Conservation (phyloP, 2,888 invertebrate genomes). For the Ariolimax columbianus region DNA sequence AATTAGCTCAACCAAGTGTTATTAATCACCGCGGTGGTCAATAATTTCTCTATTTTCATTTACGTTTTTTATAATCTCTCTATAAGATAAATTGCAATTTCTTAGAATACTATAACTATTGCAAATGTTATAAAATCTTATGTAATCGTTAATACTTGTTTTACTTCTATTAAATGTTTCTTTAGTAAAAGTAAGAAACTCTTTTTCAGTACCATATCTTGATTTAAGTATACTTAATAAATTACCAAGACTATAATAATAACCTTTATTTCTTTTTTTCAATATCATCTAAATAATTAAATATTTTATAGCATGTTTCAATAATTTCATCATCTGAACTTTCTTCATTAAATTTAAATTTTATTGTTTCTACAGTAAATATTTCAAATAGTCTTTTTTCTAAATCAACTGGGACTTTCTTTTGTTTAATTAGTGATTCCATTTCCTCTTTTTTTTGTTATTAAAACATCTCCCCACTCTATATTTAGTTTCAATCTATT, state of each 20-base stretch:
- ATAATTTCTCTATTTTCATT: slow-evolving; percentile 10
- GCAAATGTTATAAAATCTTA: slow-evolving; percentile 10
- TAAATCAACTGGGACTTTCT: background rate
- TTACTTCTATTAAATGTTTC: slow-evolving; percentile 26
- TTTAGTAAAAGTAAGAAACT: slow-evolving; percentile 18
- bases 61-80: slow-evolving; percentile 21
- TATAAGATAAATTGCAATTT: slow-evolving; percentile 23
- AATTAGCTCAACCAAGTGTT: background rate
- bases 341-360: slow-evolving; percentile 17
- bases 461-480: too few relatives aligned
- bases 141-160: slow-evolving; percentile 23
- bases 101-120: background rate
- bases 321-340: slow-evolving; percentile 24
- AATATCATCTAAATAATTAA: slow-evolving; percentile 22
- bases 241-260: slow-evolving; percentile 12
- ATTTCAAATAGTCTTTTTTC: background rate
- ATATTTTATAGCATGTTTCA: slow-evolving; percentile 16
- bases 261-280: slow-evolving; percentile 33
- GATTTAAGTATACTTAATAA: slow-evolving; percentile 21
- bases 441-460: too few relatives aligned
- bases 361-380: background rate
- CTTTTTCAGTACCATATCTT: slow-evolving; percentile 15
- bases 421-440: background rate
- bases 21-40: background rate
- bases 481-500: background rate